These are phyloP conservation scores for Patiria pectinifera DNA, from an alignment of 53 echinoderm and acorn worm species.

Conservation along the genomic window DNA sequence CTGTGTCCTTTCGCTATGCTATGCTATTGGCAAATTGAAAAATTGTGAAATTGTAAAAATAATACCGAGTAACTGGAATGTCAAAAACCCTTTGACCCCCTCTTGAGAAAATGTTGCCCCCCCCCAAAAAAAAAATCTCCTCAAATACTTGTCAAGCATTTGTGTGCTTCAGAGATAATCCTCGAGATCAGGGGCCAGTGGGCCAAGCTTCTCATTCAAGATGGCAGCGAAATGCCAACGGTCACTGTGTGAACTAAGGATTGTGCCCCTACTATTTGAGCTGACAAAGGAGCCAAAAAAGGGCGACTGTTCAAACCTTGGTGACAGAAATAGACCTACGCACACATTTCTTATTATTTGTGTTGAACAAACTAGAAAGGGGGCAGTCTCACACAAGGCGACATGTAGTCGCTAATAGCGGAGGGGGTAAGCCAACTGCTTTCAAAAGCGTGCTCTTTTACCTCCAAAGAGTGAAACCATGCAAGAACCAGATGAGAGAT, in stretches of 20 bases:
- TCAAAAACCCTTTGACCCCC: background rate
- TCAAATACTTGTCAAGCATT: background rate
- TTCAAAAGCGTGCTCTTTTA: no score
- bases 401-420: no score
- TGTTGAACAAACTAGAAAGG: background rate
- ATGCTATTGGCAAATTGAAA: no score
- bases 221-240: background rate
- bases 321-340: background rate
- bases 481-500: no score
- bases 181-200: background rate
- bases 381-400: no score
- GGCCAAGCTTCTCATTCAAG: no score
- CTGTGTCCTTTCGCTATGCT: no score
- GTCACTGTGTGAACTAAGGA: background rate
- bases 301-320: constrained; percentile 10
- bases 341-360: background rate
- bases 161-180: background rate
- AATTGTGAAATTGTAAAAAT: no score
- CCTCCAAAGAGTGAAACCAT: no score
- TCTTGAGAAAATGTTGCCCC: background rate
- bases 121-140: background rate
- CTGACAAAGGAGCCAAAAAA: background rate
- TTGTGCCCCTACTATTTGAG: background rate
- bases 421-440: no score
- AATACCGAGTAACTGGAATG: no score